Conservation (phyloP, 2,797 vertebrate species). For the Diglossa cyanea region DNA sequence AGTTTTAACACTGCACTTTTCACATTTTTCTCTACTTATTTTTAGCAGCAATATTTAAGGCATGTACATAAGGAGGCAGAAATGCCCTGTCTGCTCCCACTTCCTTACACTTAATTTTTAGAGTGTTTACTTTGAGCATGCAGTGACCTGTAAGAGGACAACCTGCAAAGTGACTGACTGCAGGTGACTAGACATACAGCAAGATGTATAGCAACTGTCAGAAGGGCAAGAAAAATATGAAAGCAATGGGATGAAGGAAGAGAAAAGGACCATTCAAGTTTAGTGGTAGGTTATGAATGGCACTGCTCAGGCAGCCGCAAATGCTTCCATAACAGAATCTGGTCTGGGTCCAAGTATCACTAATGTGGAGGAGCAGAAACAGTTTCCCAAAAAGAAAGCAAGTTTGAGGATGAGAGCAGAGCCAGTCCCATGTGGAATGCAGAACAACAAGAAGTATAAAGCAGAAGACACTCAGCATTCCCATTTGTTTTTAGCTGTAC, state of each 20-base stretch:
- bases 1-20: not conserved
- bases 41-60: not conserved
- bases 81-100: not conserved
- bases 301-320: not conserved
- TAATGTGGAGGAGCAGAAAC: not conserved
- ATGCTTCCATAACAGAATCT: not conserved
- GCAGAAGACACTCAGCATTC: not conserved
- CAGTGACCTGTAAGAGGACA: not conserved
- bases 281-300: not conserved
- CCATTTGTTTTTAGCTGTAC: not conserved
- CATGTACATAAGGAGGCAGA: not conserved
- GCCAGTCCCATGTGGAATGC: not conserved
- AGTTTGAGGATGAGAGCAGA: not conserved
- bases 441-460: not conserved
- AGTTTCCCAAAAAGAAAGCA: not conserved
- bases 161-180: not conserved
- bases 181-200: not conserved
- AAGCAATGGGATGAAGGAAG: not conserved
- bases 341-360: not conserved
- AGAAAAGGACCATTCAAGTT: not conserved
- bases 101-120: not conserved
- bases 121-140: not conserved
- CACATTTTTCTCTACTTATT: not conserved
- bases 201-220: not conserved
- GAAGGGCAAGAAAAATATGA: not conserved